Percentiles rank a stretch among this genome's conserved stretches.
Evolutionary conservation across 2,797 vertebrate species (phyloP).

Genomic region (Cirrhinus mrigala): DNA sequence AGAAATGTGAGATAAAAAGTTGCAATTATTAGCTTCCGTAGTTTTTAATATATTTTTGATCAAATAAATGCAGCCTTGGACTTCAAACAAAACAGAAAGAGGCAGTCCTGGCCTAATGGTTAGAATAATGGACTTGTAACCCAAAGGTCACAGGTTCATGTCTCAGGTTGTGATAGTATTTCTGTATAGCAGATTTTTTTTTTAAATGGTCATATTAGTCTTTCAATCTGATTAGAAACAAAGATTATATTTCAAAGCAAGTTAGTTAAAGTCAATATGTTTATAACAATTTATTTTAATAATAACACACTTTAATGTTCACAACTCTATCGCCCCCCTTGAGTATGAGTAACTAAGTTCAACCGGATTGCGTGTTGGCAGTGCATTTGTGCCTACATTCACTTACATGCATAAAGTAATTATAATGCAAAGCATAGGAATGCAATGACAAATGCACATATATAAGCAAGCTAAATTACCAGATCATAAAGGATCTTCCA

Average conservation of each 20-base stretch:
- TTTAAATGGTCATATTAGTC: background rate
- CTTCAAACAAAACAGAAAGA: no score
- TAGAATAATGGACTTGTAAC: no score
- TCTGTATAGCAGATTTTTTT: background rate
- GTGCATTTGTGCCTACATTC: background rate
- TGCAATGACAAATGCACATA: background rate
- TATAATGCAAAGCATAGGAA: background rate
- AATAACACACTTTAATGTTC: background rate
- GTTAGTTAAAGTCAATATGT: background rate
- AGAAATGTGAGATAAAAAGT: no score
- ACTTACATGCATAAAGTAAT: background rate
- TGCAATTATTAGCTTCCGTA: no score
- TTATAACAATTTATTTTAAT: background rate
- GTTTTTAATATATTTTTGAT: no score
- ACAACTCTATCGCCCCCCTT: background rate
- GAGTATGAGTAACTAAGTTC: background rate
- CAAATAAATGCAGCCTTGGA: no score
- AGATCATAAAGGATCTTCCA: slow-evolving; percentile 11
- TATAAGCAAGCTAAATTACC: background rate
- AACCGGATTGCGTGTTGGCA: background rate
- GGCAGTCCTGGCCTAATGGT: no score
- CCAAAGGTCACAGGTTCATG: no score
- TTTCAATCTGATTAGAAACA: background rate
- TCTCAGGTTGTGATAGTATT: no score
- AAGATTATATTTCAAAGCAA: background rate